Evolutionary conservation across 1,140 invertebrate genomes (phyloP), one percentile per base, ranked within the genome.

Genomic region (Tetranychus cinnabarinus): DNA sequence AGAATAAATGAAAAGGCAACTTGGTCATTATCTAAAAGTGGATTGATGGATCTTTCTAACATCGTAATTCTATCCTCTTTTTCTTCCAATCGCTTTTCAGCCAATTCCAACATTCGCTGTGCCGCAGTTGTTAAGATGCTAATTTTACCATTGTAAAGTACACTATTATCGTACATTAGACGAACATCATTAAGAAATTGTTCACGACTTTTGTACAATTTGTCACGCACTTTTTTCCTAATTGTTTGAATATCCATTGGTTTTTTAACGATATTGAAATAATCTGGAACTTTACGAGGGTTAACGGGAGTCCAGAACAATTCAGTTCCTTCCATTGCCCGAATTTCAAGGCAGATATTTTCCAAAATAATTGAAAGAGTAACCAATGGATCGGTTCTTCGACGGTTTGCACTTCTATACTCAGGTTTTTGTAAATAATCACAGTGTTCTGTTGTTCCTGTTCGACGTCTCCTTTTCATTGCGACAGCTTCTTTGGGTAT

Each of bases 221-320:
- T 90, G 67, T 88, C 81, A 10, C 90, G 75, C 2, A 97, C 74
- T 71, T 90, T 89, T 66, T 96, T 91, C 61, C 91, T 74, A 63
- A 99, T 96, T 0, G 87, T 91, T 73, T 97, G 92, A 46, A 99
- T 73, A 72, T 98, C 93, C 87, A 98, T 98, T 0, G 95, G 95
- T 61, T 84, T 79, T 47, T 82, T 80, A 8, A 99, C 79, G 39
- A 96, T 89, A 62, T 83, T 82, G 69, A 93, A 84, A 72, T 98
- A 98, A 75, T 97, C 91, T 0, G 86, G 84, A 7, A 96, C 87
- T 66, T 84, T 81, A 76, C 96, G 97, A 15, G 81, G 77, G 76
- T 88, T 97, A 45, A 99, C 95, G 7, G 95, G 92, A 66, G 88
- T 85, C 47, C 93, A 74, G 73, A 98, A 97, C 0, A 85, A 85